Base-by-base conservation (phyloP, 2,797 vertebrate species). In the Megaceryle alcyon region DNA sequence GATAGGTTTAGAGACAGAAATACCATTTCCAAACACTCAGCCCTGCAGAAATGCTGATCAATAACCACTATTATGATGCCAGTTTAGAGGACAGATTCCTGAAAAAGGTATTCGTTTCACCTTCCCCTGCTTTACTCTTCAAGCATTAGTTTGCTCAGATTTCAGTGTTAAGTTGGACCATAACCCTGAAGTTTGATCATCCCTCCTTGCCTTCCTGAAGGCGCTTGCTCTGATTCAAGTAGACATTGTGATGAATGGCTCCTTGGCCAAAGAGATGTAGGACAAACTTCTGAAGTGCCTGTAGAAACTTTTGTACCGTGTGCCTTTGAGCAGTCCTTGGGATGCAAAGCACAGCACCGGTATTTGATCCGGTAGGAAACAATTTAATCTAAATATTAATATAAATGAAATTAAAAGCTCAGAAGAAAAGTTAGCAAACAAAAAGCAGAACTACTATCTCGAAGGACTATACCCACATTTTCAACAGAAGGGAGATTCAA, bases 231-330 rank as follows among this genome's bases (percentile, higher is more conserved):
- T 8, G 25, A 15, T 29, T 56, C 23, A 31, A 76, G 37, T 10
- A 59, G 80, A 18, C 2, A 6, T 7, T 14, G 22, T 31, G 44
- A 43, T 16, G 63, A 10, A 20, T 12, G 17, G 23, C n/a, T 71
- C 53, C 21, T 4, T 29, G 37, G 28, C 19, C 57, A 31, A n/a
- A 57, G 70, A 33, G 35, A 33, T 4, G 43, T 2, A 49, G 54
- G 64, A 46, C 22, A 35, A 28, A 3, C 29, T 61, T 57, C 37
- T 57, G 31, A 46, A 65, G 31, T 14, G 5, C 23, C 46, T 41
- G 19, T 16, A 7, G 31, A 16, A 7, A 9, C 0, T 8, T 29
- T 28, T 4, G 25, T 41, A 14, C 37, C 1, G 5, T 0, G 1
- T 16, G 53, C 33, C 49, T 80, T 69, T 3, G 20, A 49, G 33